Conservation (phyloP, 1,140 invertebrate genomes). For the Harpegnathos saltator region DNA sequence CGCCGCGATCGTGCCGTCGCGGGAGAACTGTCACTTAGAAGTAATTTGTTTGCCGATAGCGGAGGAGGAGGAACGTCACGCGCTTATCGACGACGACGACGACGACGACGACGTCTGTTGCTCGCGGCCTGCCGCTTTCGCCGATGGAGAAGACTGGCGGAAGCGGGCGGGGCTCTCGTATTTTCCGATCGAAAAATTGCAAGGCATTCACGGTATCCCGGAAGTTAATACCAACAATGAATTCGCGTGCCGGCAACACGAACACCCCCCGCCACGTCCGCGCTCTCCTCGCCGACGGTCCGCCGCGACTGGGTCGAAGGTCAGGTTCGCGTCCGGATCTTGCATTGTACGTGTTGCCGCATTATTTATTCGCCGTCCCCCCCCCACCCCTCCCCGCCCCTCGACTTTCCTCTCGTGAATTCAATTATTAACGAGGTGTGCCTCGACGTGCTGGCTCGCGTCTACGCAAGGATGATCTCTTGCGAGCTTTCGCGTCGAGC, state of each 20-base stretch:
- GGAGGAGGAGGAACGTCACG: background rate
- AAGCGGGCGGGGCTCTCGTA: too few relatives aligned
- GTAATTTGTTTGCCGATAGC: slow-evolving; percentile 38
- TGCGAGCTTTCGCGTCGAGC: too few relatives aligned
- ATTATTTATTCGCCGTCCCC: background rate
- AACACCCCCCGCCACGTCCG: too few relatives aligned
- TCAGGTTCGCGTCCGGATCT: slow-evolving; percentile 29
- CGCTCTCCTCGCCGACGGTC: slow-evolving; percentile 16
- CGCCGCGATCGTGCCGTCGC: background rate
- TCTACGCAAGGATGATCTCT: too few relatives aligned
- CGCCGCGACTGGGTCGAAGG: slow-evolving; percentile 37
- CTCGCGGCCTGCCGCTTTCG: too few relatives aligned
- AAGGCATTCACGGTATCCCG: slow-evolving; percentile 49
- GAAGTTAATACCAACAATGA: slow-evolving; percentile 61
- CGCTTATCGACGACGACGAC: too few relatives aligned
- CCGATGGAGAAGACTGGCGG: too few relatives aligned
- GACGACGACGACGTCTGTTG: too few relatives aligned
- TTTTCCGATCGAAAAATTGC: slow-evolving; percentile 63
- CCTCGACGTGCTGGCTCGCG: background rate
- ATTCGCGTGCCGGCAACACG: slow-evolving; percentile 58
- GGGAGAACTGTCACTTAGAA: background rate
- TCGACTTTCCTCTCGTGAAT: background rate
- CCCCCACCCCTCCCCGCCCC: too few relatives aligned
- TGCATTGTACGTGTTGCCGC: background rate
- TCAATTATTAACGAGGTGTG: background rate